phyloP scores from a whole-genome alignment of 2,888 invertebrate genomes.

The Macrophya annulata region DNA sequence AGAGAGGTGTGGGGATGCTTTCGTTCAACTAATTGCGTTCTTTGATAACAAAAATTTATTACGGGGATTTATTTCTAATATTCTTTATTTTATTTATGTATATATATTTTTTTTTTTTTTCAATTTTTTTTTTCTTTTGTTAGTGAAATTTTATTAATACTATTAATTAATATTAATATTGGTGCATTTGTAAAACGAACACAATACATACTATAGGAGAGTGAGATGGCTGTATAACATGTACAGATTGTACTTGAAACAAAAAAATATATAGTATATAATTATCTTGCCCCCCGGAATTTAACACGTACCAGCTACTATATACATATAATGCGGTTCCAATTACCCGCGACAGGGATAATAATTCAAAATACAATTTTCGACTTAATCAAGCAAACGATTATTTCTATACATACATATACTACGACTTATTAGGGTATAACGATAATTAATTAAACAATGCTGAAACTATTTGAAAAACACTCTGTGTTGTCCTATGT shows the following conservation, averaged over 20 bases:
- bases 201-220: conserved; percentile 18
- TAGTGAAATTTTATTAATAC: conserved; percentile 15
- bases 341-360: neutral
- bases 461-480: conserved; percentile 55
- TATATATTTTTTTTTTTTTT: neutral
- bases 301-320: neutral
- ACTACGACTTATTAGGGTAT: conserved; percentile 49
- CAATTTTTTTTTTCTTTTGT: conserved; percentile 5
- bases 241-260: conserved; percentile 16
- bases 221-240: conserved; percentile 23
- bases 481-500: conserved; percentile 55
- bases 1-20: neutral
- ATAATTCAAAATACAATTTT: conserved; percentile 27
- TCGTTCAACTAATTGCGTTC: neutral
- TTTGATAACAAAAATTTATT: neutral
- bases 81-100: neutral
- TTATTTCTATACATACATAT: conserved; percentile 44
- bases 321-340: conserved; percentile 19
- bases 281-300: neutral
- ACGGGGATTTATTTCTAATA: neutral
- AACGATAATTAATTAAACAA: conserved; percentile 49
- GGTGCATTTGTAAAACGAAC: neutral
- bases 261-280: neutral
- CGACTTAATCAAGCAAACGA: conserved; percentile 36
- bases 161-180: neutral